Evolutionary conservation across 2,888 invertebrate genomes (phyloP), one percentile per base, ranked within the genome.

Genomic region (Glyphotaelius pellucidus): DNA sequence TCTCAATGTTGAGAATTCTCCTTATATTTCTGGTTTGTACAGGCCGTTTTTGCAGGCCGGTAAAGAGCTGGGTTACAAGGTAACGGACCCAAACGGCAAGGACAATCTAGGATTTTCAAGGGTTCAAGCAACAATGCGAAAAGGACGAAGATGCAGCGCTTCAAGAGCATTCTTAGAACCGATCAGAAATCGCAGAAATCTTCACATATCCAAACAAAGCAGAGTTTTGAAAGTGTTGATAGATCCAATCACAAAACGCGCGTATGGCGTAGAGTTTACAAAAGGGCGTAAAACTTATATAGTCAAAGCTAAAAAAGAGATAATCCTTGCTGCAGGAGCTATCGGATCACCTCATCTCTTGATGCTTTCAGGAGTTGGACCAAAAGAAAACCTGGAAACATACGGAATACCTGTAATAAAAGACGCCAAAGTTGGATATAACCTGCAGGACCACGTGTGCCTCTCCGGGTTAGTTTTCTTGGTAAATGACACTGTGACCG

Each of bases 311-410:
- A 96, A 95, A 25, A 98, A 97, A 93, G 98, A 98, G 95, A 97
- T 99, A 1, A 96, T 99, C 90, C 95, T 98, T 47, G 97, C 98
- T 12, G 98, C 98, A 0, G 99, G 99, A 4, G 95, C 98, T 0
- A 97, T 99, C 47, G 98, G 98, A 93, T 98, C 98, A 2, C 98
- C 99, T 0, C 98, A 99, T 94, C 95, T 99, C 5, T 95, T 99
- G 86, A 98, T 98, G 98, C 95, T 98, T 25, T 98, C 98, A 0
- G 99, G 99, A 19, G 95, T 98, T 47, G 98, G 98, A 0, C 98
- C 98, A 0, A 95, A 94, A 52, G 95, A 96, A 0, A 97, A 98
- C 94, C 95, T 98, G 9, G 94, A 95, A 32, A 95, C 96, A 67
- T 94, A 97, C 12, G 96, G 96, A 4, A 97, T 98, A 90, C 94